These are phyloP conservation scores for Drosophila simulans DNA, from an alignment of 1,140 invertebrate genomes.

Conservation along the genomic window DNA sequence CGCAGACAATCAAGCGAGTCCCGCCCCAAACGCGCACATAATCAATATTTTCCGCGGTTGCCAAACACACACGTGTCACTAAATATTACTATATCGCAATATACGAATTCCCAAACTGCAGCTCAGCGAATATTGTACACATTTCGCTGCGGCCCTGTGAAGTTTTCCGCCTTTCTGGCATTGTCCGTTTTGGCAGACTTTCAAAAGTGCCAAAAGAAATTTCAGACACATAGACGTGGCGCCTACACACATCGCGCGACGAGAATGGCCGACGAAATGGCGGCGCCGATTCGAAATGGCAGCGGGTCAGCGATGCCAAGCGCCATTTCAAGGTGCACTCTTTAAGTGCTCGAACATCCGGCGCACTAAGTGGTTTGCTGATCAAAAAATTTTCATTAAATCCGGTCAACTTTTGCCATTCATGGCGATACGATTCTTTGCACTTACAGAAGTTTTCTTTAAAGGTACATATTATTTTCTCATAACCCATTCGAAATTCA, in stretches of 20 bases:
- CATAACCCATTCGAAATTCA: too few species aligned
- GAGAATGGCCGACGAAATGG: constrained; percentile 69
- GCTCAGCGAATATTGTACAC: constrained; percentile 31
- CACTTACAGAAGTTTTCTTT: background rate
- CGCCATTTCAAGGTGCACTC: constrained; percentile 47
- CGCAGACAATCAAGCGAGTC: constrained; percentile 37
- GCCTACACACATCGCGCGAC: constrained; percentile 67
- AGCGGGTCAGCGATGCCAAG: constrained; percentile 27
- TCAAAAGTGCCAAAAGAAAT: constrained; percentile 70
- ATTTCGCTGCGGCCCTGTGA: constrained; percentile 13
- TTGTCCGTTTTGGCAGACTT: constrained; percentile 70
- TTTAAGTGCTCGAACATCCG: constrained; percentile 20
- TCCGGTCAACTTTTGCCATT: background rate
- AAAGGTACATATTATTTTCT: too few species aligned
- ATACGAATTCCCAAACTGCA: constrained; percentile 26
- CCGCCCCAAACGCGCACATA: constrained; percentile 28
- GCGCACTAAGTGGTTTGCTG: constrained; percentile 6
- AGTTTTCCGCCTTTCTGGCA: constrained; percentile 36
- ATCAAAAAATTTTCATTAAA: constrained; percentile 8
- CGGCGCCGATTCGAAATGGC: constrained; percentile 34
- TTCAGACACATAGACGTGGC: constrained; percentile 55
- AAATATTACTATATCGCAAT: constrained; percentile 7
- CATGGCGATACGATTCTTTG: background rate
- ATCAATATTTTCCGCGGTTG: constrained; percentile 54
- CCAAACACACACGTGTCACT: constrained; percentile 3